Percentiles rank a stretch among this genome's conserved stretches.
These are phyloP conservation scores for Pinctada fucata DNA, from an alignment of 2,888 invertebrate genomes.

Conservation along the genomic window DNA sequence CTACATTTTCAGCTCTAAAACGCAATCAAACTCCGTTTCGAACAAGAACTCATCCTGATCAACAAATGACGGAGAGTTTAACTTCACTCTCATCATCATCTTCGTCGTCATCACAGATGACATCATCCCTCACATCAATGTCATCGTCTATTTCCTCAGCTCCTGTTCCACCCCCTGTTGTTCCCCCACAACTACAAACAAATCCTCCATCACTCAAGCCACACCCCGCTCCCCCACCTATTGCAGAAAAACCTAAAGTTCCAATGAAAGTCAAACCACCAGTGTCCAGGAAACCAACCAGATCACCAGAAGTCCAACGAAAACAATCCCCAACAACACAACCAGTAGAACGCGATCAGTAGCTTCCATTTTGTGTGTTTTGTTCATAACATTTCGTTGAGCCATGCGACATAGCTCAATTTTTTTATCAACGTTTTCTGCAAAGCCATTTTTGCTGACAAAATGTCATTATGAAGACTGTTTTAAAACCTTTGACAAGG, in stretches of 20 bases:
- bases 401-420: too few species aligned
- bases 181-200: not conserved
- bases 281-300: slow-evolving; percentile 82
- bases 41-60: not conserved
- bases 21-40: not conserved
- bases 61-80: slow-evolving; percentile 21
- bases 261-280: slow-evolving; percentile 85
- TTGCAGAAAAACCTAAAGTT: slow-evolving; percentile 73
- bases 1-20: slow-evolving; percentile 28
- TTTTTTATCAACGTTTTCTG: too few species aligned
- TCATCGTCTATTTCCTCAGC: slow-evolving; percentile 32
- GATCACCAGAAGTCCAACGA: slow-evolving; percentile 54
- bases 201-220: slow-evolving; percentile 8
- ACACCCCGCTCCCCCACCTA: slow-evolving; percentile 59
- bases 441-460: too few species aligned
- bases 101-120: slow-evolving; percentile 6
- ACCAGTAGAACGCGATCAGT: slow-evolving; percentile 15
- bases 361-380: not conserved
- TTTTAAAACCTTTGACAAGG: too few species aligned
- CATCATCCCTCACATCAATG: slow-evolving; percentile 22
- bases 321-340: slow-evolving; percentile 27
- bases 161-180: slow-evolving; percentile 28
- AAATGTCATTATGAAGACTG: too few species aligned
- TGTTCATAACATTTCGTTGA: not conserved
- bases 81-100: slow-evolving; percentile 10